Base-by-base conservation (phyloP, 2,113 vertebrate species). In the Diphyllodes magnificus region DNA sequence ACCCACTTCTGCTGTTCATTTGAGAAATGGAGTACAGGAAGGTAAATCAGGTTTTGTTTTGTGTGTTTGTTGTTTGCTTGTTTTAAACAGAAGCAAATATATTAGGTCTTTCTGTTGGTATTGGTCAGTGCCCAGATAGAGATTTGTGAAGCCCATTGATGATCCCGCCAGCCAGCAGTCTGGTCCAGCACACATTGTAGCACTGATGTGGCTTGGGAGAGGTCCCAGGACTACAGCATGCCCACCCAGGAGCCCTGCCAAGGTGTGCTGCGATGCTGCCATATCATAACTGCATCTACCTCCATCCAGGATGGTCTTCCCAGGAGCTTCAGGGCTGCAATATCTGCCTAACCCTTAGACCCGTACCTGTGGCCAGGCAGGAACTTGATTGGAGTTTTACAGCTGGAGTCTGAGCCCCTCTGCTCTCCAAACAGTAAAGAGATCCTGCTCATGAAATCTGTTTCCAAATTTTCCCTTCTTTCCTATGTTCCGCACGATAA, bases 401-500 rank as follows among this genome's bases (percentile, higher is more conserved):
- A 5, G 14, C 8, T 81, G 33, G 31, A 69, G n/a, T 31, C n/a
- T 4, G 13, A 91, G 12, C 2, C 20, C 10, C 33, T 81, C 39
- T 53, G 15, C 14, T 65, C 37, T 71, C 9, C 33, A 83, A 42
- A 50, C 3, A 50, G 39, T 54, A 22, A 50, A 47, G n/a, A 80
- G 5, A 63, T 37, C 11, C 45, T 82, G 31, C 42, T 86, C 59
- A 90, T 1, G 21, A 78, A 90, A 59, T 19, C 3, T 33, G 10
- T 49, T 92, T 60, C 60, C 42, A 73, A 33, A 42, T 86, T 60
- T 60, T 13, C 20, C 47, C 5, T 86, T 61, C 27, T 71, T 86
- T 77, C 69, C 49, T 16, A 2, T 37, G 15, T 35, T 76, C 40
- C 28, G 60, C 31, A 22, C 0, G 0, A 54, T 18, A 27, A 63